Evolutionary conservation across 1,140 invertebrate genomes (phyloP).

Genomic region (Pseudomyrmex gracilis): DNA sequence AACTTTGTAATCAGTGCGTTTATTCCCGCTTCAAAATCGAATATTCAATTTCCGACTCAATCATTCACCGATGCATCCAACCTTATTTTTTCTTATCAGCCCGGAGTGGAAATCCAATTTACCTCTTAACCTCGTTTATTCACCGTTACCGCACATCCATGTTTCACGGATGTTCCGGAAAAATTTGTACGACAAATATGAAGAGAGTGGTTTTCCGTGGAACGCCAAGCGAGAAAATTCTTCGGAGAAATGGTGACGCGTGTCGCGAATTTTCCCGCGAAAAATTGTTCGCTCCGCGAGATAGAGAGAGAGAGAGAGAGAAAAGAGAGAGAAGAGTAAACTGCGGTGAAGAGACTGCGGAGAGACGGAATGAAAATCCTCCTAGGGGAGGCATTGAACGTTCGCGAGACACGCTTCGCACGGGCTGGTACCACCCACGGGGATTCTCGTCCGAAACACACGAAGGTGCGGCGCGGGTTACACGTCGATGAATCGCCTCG

Average conservation of each 20-base stretch:
- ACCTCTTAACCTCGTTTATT: neutral
- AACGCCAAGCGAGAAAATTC: constrained; percentile 37
- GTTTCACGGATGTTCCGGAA: constrained; percentile 1
- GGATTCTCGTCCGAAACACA: constrained; percentile 63
- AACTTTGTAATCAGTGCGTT: neutral
- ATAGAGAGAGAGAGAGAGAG: neutral
- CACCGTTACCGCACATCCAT: neutral
- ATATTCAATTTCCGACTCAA: neutral
- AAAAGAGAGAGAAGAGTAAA: neutral
- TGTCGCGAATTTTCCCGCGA: constrained; percentile 40
- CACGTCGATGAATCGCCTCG: constrained; percentile 58
- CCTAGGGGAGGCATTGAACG: constrained; percentile 37
- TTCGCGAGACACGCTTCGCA: constrained; percentile 66
- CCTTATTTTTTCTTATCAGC: neutral
- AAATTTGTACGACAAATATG: constrained; percentile 39
- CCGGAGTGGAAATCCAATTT: constrained; percentile 13
- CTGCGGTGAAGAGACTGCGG: constrained; percentile 6
- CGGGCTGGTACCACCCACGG: constrained; percentile 62
- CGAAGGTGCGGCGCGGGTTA: constrained; percentile 34
- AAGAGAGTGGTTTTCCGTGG: neutral
- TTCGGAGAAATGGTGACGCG: constrained; percentile 31
- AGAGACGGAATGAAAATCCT: constrained; percentile 60
- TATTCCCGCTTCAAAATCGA: neutral
- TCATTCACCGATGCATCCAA: neutral
- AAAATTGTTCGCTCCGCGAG: constrained; percentile 18